Conservation (phyloP, 2,797 vertebrate species). For the Micrastur ruficollis region DNA sequence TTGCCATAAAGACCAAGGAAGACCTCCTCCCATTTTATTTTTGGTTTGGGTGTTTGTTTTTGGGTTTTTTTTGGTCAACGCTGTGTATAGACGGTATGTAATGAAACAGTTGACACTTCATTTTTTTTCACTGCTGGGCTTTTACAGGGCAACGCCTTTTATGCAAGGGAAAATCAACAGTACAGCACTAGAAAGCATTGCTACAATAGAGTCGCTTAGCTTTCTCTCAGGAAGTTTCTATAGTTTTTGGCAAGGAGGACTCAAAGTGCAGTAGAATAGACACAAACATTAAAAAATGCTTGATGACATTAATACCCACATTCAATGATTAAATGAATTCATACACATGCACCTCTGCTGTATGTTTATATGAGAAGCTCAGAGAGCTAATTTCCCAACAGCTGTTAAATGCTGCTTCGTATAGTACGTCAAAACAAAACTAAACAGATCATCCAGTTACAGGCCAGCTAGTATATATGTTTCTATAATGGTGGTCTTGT, state of each 20-base stretch:
- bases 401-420: conserved; percentile 33
- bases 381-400: conserved; percentile 14
- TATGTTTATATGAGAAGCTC: background rate
- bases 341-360: background rate
- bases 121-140: background rate
- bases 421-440: conserved; percentile 46
- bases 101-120: background rate
- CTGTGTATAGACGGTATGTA: background rate
- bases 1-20: background rate
- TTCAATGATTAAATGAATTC: background rate
- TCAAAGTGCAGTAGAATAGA: background rate
- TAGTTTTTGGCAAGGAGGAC: background rate
- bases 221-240: background rate
- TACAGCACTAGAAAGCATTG: background rate
- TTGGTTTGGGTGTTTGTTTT: background rate
- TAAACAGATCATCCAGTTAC: conserved; percentile 51
- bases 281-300: background rate
- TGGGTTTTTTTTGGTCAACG: background rate
- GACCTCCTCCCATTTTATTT: background rate
- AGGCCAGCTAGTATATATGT: background rate
- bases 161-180: background rate
- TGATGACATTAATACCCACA: background rate
- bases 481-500: conserved; percentile 16
- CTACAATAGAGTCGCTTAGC: background rate
- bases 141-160: background rate